Conservation (phyloP, 1,140 invertebrate genomes). For the Metaphire vulgaris region DNA sequence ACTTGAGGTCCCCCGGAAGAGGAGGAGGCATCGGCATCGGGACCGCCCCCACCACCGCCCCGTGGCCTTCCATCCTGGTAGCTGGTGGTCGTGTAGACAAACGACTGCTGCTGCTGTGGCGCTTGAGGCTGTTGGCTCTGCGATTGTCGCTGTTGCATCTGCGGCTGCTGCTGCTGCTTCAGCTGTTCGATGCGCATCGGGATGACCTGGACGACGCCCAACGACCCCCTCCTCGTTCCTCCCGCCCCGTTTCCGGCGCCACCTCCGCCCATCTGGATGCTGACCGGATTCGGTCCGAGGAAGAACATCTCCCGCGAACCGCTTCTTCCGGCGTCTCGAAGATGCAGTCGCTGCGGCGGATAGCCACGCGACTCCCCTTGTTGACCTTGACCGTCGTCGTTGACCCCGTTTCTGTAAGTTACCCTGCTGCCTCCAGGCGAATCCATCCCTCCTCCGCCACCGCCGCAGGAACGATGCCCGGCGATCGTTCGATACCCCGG, state of each 20-base stretch:
- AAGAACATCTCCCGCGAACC: background rate
- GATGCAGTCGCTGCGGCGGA: background rate
- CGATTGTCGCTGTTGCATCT: background rate
- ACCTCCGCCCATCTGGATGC: background rate
- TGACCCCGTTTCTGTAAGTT: conserved; percentile 1
- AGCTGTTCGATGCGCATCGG: background rate
- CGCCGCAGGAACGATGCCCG: background rate
- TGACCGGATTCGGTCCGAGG: background rate
- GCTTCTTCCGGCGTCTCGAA: background rate
- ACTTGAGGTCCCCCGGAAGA: background rate
- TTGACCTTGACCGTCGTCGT: no score
- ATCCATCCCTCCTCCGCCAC: background rate
- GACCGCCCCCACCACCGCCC: no score
- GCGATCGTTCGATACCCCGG: background rate
- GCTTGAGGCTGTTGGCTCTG: background rate
- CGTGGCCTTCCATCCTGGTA: background rate
- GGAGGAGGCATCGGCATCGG: no score
- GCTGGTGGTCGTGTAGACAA: conserved; percentile 1
- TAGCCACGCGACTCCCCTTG: background rate
- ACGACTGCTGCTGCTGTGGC: background rate
- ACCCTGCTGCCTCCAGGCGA: background rate
- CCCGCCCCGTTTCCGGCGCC: no score
- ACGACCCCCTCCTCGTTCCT: background rate
- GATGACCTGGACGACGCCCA: background rate
- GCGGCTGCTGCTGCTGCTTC: background rate